phyloP scores from a whole-genome alignment of 2,797 vertebrate species.

The Sebastes iracundus region DNA sequence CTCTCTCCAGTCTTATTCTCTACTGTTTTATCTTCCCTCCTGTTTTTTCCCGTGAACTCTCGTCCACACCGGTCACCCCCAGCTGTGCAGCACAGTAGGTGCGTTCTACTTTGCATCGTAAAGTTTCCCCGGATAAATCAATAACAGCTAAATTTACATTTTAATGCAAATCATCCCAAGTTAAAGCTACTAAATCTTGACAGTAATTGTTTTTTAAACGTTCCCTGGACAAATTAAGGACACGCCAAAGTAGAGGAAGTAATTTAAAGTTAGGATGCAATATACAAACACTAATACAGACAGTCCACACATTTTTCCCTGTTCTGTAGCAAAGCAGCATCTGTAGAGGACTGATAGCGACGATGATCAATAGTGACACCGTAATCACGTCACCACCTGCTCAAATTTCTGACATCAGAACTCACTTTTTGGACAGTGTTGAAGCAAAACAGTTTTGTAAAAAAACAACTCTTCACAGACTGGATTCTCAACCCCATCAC shows the following conservation, averaged over 20 bases:
- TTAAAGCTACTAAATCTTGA: constrained; percentile 8
- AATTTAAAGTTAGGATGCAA: not conserved
- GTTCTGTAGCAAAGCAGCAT: not conserved
- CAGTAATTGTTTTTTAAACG: constrained; percentile 22
- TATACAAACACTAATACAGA: not conserved
- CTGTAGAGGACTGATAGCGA: not conserved
- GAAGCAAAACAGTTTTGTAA: not conserved
- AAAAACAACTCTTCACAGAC: not conserved
- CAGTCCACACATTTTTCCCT: not conserved
- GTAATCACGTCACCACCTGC: not conserved
- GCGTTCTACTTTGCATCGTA: constrained; percentile 17
- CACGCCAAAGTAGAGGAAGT: not conserved
- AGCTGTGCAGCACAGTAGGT: constrained; percentile 23
- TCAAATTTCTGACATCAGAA: not conserved
- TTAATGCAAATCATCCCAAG: constrained; percentile 24
- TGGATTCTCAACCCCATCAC: not conserved
- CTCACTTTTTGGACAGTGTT: not conserved
- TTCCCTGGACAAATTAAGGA: constrained; percentile 11
- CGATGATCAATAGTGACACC: not conserved
- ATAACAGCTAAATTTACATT: constrained; percentile 30
- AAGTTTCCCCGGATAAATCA: constrained; percentile 29
- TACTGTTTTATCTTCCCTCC: not conserved
- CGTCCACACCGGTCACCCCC: not conserved
- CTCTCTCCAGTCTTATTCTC: not conserved
- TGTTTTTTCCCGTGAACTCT: constrained; percentile 23